Evolutionary conservation across 1,140 invertebrate species (phyloP).

Genomic region (Dreissena rostriformis): DNA sequence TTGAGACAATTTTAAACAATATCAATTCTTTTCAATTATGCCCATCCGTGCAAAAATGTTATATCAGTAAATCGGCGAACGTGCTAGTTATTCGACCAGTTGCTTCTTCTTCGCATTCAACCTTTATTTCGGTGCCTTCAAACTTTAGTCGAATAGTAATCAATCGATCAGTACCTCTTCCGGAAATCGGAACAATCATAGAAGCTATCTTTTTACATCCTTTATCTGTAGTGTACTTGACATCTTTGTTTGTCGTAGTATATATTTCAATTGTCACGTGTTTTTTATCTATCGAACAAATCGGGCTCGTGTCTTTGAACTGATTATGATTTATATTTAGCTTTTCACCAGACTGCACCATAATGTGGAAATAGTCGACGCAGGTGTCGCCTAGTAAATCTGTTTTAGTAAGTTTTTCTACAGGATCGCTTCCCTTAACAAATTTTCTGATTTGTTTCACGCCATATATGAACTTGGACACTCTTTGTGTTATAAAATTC

Average conservation of each 20-base stretch:
- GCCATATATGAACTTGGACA: background rate
- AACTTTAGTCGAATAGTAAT: background rate
- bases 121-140: background rate
- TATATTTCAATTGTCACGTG: background rate
- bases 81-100: background rate
- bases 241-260: background rate
- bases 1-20: too few relatives aligned
- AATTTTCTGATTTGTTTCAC: too few relatives aligned
- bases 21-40: too few relatives aligned
- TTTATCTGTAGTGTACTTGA: background rate
- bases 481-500: background rate
- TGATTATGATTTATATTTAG: background rate
- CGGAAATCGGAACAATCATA: background rate
- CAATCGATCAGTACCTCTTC: background rate
- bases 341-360: background rate
- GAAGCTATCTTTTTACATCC: background rate
- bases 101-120: conserved; percentile 6
- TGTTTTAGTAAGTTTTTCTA: too few relatives aligned
- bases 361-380: background rate
- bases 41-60: too few relatives aligned
- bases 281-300: background rate
- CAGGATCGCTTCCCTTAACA: too few relatives aligned
- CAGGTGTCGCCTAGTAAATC: background rate
- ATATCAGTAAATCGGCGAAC: background rate
- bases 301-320: background rate